Percentiles rank a stretch among this genome's conserved stretches.
Conservation (phyloP, 2,797 vertebrate species). For the Centropyge bicolor region DNA sequence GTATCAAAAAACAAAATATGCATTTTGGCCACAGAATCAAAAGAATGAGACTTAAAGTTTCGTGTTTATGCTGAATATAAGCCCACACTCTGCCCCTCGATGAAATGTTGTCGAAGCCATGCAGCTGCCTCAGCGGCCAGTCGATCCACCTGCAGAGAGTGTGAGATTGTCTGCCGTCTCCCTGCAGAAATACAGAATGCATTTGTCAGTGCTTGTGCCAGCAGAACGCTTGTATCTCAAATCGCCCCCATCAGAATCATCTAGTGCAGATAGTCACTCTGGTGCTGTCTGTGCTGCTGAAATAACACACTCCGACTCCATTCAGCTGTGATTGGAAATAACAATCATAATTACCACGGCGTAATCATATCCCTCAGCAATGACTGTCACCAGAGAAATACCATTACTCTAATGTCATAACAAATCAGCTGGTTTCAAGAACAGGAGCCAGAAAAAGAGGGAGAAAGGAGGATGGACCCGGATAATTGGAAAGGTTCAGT, state of each 20-base stretch:
- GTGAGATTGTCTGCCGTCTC: slow-evolving; percentile 59
- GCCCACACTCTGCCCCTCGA: background rate
- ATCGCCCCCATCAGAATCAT: slow-evolving; percentile 75
- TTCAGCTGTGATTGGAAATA: slow-evolving; percentile 83
- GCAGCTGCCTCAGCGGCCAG: slow-evolving; percentile 55
- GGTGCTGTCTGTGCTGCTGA: slow-evolving; percentile 65
- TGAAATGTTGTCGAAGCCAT: slow-evolving; percentile 41
- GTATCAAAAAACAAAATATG: background rate
- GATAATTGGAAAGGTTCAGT: slow-evolving; percentile 69
- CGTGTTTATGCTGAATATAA: background rate
- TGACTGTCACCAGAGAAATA: slow-evolving; percentile 81
- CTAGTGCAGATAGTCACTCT: slow-evolving; percentile 66
- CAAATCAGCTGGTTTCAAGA: slow-evolving; percentile 79
- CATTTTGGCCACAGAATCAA: background rate
- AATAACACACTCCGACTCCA: slow-evolving; percentile 78
- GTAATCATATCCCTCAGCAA: slow-evolving; percentile 82
- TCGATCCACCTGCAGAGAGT: slow-evolving; percentile 64
- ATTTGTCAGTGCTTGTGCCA: slow-evolving; percentile 72
- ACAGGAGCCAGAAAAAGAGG: slow-evolving; percentile 54
- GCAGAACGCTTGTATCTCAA: slow-evolving; percentile 66
- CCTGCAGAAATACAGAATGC: slow-evolving; percentile 61
- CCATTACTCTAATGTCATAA: slow-evolving; percentile 80
- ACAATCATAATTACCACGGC: slow-evolving; percentile 80
- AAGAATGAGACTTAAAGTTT: background rate
- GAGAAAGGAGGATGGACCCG: slow-evolving; percentile 52